These are phyloP conservation scores for Eucera pruinosa DNA, from an alignment of 2,888 invertebrate genomes.

Conservation along the genomic window DNA sequence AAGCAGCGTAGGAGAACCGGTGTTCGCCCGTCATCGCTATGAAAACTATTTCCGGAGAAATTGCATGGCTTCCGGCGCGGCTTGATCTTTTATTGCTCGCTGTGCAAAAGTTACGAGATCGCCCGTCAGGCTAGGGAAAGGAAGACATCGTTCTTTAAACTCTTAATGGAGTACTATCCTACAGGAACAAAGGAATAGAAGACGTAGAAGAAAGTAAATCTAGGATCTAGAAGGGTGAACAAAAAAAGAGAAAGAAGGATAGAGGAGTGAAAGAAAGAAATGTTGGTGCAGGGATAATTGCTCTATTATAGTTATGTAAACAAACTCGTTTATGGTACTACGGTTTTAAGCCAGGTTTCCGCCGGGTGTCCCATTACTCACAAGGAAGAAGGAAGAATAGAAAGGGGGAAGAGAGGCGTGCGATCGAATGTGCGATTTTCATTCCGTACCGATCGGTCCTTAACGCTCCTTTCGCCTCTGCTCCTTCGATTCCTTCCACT, in stretches of 20 bases:
- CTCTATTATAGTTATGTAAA: constrained; percentile 64
- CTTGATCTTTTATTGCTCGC: constrained; percentile 11
- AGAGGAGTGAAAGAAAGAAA: constrained; percentile 6
- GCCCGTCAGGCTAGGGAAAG: not conserved
- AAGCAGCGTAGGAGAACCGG: constrained; percentile 18
- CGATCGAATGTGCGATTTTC: constrained; percentile 31
- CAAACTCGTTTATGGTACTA: constrained; percentile 52
- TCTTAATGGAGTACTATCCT: not conserved
- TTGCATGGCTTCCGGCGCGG: constrained; percentile 35
- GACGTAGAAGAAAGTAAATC: not conserved
- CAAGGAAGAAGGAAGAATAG: constrained; percentile 49
- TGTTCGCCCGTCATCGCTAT: constrained; percentile 13
- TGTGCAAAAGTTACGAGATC: not conserved
- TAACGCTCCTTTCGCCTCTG: constrained; percentile 45
- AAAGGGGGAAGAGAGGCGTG: constrained; percentile 43
- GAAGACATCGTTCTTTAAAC: not conserved
- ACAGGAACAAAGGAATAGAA: not conserved
- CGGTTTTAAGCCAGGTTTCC: constrained; percentile 46
- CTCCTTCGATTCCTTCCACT: constrained; percentile 23
- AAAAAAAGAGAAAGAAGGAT: not conserved
- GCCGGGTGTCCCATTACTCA: constrained; percentile 39
- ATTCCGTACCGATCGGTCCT: constrained; percentile 49
- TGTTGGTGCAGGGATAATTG: constrained; percentile 55
- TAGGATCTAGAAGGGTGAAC: not conserved
- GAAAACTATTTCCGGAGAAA: constrained; percentile 67